Conservation (phyloP, 2,888 invertebrate species). For the Lasioglossum calceatum region DNA sequence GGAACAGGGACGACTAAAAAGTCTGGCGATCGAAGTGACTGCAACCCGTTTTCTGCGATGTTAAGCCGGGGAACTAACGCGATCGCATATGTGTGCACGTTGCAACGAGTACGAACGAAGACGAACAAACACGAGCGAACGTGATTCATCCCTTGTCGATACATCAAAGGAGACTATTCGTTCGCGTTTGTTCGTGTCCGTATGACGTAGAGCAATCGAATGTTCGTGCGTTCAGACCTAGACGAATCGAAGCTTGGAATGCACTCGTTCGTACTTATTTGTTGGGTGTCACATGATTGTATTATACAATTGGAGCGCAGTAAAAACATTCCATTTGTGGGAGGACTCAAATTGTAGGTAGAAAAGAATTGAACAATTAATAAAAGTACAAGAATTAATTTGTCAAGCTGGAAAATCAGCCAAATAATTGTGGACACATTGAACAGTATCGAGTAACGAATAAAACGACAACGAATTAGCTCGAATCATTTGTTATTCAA, state of each 20-base stretch:
- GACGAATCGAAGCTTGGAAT: constrained; percentile 3
- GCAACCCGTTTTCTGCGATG: background rate
- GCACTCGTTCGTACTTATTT: background rate
- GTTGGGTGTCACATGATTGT: background rate
- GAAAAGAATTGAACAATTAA: background rate
- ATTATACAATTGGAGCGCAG: background rate
- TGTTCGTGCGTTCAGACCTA: background rate
- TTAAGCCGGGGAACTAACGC: background rate
- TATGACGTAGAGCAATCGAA: background rate
- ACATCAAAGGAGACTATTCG: constrained; percentile 7
- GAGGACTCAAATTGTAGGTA: background rate
- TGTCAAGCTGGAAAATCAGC: background rate
- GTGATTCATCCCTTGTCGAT: constrained; percentile 7
- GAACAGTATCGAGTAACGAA: background rate
- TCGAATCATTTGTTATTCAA: background rate
- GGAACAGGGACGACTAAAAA: background rate
- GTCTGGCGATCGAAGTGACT: background rate
- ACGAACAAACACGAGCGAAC: background rate
- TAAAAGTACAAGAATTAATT: background rate
- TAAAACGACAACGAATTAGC: background rate
- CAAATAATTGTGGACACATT: background rate
- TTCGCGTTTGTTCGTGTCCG: background rate
- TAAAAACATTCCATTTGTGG: background rate
- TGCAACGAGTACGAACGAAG: constrained; percentile 1
- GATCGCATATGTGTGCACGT: background rate